Conservation (phyloP, 2,888 invertebrate genomes). For the Vesta saturnalis region DNA sequence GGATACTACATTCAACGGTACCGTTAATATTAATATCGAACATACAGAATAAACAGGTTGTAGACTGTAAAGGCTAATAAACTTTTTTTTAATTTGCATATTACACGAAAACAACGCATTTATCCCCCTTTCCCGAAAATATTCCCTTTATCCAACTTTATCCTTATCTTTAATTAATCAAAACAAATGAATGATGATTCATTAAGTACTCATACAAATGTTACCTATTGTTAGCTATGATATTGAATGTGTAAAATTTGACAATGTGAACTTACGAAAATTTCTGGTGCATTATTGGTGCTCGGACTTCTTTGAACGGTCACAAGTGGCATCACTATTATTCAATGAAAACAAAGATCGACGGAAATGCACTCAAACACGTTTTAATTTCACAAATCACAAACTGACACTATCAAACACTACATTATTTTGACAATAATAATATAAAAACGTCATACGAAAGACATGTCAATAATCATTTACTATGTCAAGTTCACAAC, state of each 20-base stretch:
- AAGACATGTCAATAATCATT: slow-evolving; percentile 57
- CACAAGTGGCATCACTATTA: slow-evolving; percentile 71
- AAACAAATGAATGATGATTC: background rate
- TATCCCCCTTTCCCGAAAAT: no score
- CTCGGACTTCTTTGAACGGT: slow-evolving; percentile 79
- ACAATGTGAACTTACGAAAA: slow-evolving; percentile 70
- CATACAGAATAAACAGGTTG: slow-evolving; percentile 19
- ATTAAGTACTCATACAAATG: background rate
- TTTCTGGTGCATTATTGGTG: slow-evolving; percentile 72
- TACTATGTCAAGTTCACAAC: slow-evolving; percentile 30
- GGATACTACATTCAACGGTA: slow-evolving; percentile 49
- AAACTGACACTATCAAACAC: slow-evolving; percentile 27
- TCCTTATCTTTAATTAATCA: background rate
- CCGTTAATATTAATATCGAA: slow-evolving; percentile 46
- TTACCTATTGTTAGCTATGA: no score
- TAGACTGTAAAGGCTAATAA: slow-evolving; percentile 40
- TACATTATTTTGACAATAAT: slow-evolving; percentile 50
- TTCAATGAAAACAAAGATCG: background rate
- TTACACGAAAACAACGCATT: background rate
- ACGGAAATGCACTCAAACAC: slow-evolving; percentile 33
- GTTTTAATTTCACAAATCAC: slow-evolving; percentile 47
- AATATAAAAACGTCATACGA: slow-evolving; percentile 51
- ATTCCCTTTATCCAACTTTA: no score
- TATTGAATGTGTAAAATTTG: no score
- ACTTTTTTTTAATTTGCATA: slow-evolving; percentile 21